Conservation (phyloP, 2,113 vertebrate genomes). For the Semicossyphus pulcher region DNA sequence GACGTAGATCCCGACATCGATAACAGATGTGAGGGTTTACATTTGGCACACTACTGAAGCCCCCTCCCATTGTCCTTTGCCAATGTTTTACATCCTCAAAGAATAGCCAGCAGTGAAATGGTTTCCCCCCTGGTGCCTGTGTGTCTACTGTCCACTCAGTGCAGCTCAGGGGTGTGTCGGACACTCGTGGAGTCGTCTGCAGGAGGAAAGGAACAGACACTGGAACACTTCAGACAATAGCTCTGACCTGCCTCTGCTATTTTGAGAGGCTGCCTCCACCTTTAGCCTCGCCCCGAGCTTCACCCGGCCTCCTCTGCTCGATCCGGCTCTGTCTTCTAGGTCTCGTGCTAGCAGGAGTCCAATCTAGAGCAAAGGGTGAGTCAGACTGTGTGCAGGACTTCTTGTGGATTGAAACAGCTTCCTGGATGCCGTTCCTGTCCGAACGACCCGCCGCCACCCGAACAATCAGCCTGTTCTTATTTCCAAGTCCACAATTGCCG, state of each 20-base stretch:
- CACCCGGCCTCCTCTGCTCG: conserved; percentile 20
- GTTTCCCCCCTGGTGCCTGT: conserved; percentile 75
- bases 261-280: conserved; percentile 64
- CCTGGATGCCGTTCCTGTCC: conserved; percentile 47
- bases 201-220: conserved; percentile 65
- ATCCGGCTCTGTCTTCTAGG: conserved; percentile 20
- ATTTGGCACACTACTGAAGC: conserved; percentile 18
- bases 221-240: conserved; percentile 68
- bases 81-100: conserved; percentile 41
- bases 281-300: conserved; percentile 47
- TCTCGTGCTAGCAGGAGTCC: conserved; percentile 29
- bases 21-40: conserved; percentile 10
- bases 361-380: conserved; percentile 42
- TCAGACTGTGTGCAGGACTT: conserved; percentile 41
- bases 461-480: conserved; percentile 38
- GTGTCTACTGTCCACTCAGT: conserved; percentile 69
- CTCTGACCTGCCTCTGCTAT: conserved; percentile 65
- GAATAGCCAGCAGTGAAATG: conserved; percentile 42
- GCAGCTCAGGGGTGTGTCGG: conserved; percentile 41
- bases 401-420: conserved; percentile 33
- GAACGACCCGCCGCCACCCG: not conserved
- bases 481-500: not conserved
- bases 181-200: conserved; percentile 26
- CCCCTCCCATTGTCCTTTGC: conserved; percentile 32
- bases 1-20: not conserved